Conservation (phyloP, 23 tunicate genomes). For the Halocynthia aurantium region DNA sequence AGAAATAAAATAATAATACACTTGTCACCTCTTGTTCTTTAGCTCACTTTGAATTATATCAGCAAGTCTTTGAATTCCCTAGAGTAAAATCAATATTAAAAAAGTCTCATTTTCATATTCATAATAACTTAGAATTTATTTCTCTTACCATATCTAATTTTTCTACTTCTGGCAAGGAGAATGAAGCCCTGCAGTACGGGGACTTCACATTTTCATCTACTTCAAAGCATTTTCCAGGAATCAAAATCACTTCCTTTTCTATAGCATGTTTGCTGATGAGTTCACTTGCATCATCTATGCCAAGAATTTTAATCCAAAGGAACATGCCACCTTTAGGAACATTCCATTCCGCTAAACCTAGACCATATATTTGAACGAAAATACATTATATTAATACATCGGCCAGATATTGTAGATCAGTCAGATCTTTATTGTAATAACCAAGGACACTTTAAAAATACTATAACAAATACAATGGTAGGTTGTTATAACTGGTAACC, state of each 20-base stretch:
- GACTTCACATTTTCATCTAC: slow-evolving; percentile 44
- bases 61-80: no score
- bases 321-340: slow-evolving; percentile 94
- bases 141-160: slow-evolving; percentile 53
- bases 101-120: no score
- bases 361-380: background rate
- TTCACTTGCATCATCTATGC: slow-evolving; percentile 37
- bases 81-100: no score
- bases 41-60: no score
- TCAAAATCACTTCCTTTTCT: slow-evolving; percentile 51
- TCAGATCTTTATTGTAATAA: background rate
- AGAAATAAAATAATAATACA: no score
- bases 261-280: slow-evolving; percentile 46
- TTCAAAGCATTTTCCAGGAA: slow-evolving; percentile 78
- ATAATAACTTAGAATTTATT: no score
- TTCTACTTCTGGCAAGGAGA: slow-evolving; percentile 54
- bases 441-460: slow-evolving; percentile 6
- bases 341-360: slow-evolving; percentile 82
- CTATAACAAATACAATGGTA: background rate
- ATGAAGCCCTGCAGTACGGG: slow-evolving; percentile 70
- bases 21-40: no score
- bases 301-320: slow-evolving; percentile 75
- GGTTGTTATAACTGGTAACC: slow-evolving; percentile 19
- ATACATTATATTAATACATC: background rate
- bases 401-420: background rate